Conservation (phyloP, 2,113 vertebrate genomes). For the Tachycineta bicolor region DNA sequence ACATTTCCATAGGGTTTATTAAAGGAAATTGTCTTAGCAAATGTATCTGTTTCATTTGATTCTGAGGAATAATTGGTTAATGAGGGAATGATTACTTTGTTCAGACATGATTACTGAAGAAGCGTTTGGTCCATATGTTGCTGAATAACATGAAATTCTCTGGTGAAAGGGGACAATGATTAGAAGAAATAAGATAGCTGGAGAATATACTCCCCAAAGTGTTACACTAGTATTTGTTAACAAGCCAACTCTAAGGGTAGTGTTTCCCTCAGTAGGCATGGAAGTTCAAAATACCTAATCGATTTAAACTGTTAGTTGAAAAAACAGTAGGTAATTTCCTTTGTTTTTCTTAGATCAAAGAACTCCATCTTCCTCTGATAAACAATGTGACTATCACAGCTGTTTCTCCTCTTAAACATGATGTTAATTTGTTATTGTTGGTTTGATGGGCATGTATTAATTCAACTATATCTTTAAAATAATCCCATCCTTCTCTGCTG, state of each 20-base stretch:
- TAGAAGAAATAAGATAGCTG: constrained; percentile 80
- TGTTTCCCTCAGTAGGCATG: constrained; percentile 55
- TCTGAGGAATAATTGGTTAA: constrained; percentile 80
- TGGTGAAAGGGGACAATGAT: constrained; percentile 76
- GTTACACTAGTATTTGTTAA: constrained; percentile 69
- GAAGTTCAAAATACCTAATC: constrained; percentile 65
- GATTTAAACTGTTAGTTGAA: constrained; percentile 56
- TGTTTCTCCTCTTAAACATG: background rate
- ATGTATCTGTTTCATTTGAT: constrained; percentile 74
- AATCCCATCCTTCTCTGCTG: background rate
- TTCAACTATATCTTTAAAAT: background rate
- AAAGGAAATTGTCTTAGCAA: constrained; percentile 76
- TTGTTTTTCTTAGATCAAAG: constrained; percentile 64
- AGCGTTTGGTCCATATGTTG: constrained; percentile 80
- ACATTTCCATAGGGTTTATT: constrained; percentile 72
- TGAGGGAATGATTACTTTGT: constrained; percentile 81
- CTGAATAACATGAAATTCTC: constrained; percentile 78
- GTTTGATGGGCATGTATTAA: background rate
- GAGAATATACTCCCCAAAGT: constrained; percentile 78
- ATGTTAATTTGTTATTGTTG: constrained; percentile 23
- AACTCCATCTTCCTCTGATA: constrained; percentile 38
- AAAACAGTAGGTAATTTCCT: constrained; percentile 42
- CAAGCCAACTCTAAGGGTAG: constrained; percentile 68
- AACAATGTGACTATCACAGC: constrained; percentile 33
- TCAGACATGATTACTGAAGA: constrained; percentile 79